phyloP scores from a whole-genome alignment of 2,888 invertebrate genomes.

The Synergus gifuensis region DNA sequence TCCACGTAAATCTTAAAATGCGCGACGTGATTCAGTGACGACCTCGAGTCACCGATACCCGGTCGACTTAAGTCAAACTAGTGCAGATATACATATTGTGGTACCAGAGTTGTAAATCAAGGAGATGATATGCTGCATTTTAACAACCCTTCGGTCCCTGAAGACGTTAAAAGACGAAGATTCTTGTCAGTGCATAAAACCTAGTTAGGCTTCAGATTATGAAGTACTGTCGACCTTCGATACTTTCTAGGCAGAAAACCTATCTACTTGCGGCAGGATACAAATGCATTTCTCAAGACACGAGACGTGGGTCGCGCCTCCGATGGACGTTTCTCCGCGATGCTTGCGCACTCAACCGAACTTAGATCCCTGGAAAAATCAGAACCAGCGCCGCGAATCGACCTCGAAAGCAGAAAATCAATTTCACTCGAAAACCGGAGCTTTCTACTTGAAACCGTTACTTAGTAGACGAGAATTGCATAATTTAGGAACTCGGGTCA shows the following conservation, averaged over 20 bases:
- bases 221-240: conserved; percentile 28
- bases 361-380: conserved; percentile 35
- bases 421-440: conserved; percentile 36
- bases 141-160: conserved; percentile 9
- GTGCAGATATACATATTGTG: conserved; percentile 24
- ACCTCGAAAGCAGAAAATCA: conserved; percentile 41
- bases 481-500: background rate
- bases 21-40: conserved; percentile 48
- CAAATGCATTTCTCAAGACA: conserved; percentile 40
- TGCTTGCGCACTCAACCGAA: conserved; percentile 39
- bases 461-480: conserved; percentile 16
- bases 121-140: conserved; percentile 27
- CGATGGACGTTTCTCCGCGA: conserved; percentile 40
- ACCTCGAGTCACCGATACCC: conserved; percentile 29
- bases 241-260: conserved; percentile 31
- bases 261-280: conserved; percentile 23
- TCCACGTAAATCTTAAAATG: conserved; percentile 58
- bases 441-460: conserved; percentile 33
- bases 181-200: conserved; percentile 26
- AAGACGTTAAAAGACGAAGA: conserved; percentile 10
- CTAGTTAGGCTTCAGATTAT: conserved; percentile 4
- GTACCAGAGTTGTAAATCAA: conserved; percentile 10
- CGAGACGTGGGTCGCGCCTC: conserved; percentile 38
- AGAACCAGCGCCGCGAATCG: conserved; percentile 34
- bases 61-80: conserved; percentile 28